Conservation (phyloP, 2,888 invertebrate genomes). For the Drosophila siamana region DNA sequence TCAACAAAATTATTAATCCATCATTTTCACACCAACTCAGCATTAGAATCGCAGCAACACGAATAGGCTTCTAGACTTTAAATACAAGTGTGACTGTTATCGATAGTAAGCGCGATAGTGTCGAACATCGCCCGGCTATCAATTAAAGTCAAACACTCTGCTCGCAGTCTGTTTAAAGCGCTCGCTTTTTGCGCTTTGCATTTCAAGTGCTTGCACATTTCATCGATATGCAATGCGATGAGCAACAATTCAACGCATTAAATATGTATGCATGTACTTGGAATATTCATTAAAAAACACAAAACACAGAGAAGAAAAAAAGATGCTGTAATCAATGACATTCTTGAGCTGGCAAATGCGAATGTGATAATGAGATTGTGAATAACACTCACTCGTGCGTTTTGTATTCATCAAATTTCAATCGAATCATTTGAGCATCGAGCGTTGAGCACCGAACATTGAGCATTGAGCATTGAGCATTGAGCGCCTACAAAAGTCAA, state of each 20-base stretch:
- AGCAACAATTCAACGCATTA: constrained; percentile 1
- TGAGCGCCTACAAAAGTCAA: constrained; percentile 48
- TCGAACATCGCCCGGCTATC: too few species aligned
- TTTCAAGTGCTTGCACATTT: background rate
- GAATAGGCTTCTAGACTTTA: too few species aligned
- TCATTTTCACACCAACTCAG: too few species aligned
- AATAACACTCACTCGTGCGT: constrained; percentile 41
- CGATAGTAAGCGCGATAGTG: too few species aligned
- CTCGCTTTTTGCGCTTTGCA: background rate
- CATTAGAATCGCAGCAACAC: too few species aligned
- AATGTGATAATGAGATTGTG: constrained; percentile 22
- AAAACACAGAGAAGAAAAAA: background rate
- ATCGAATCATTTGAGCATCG: constrained; percentile 49
- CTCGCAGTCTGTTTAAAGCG: background rate
- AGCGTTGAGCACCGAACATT: background rate
- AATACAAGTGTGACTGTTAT: too few species aligned
- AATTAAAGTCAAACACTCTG: background rate
- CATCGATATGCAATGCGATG: constrained; percentile 3
- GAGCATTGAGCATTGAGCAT: constrained; percentile 11
- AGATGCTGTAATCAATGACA: constrained; percentile 8
- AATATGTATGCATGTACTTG: background rate
- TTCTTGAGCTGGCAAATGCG: constrained; percentile 6
- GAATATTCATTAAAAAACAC: background rate
- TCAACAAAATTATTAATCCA: too few species aligned
- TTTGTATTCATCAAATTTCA: constrained; percentile 50